Conservation (phyloP, 2,888 invertebrate species). For the Pseudanteris insignis region DNA sequence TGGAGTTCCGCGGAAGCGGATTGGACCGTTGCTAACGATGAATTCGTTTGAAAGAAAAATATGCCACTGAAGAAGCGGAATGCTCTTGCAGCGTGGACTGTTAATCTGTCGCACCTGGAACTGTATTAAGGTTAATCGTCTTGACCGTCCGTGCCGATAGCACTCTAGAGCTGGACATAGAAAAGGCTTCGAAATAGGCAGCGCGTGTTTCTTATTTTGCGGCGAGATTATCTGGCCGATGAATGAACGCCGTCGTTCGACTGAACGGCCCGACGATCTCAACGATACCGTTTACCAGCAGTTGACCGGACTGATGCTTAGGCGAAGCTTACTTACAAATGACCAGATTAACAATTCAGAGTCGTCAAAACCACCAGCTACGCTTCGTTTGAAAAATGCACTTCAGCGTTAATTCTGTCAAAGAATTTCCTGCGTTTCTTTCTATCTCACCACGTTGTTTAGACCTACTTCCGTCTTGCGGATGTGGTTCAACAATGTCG, state of each 20-base stretch:
- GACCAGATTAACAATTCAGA: conserved; percentile 57
- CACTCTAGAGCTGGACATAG: conserved; percentile 40
- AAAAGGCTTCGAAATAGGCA: conserved; percentile 55
- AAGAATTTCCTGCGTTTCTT: conserved; percentile 27
- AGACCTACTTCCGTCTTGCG: conserved; percentile 20
- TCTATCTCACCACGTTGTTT: conserved; percentile 8
- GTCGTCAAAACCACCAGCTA: conserved; percentile 42
- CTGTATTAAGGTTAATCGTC: conserved; percentile 49
- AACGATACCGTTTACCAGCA: conserved; percentile 53
- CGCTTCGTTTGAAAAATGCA: conserved; percentile 28
- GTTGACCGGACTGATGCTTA: conserved; percentile 59
- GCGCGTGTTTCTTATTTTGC: conserved; percentile 57
- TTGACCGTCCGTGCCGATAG: conserved; percentile 49
- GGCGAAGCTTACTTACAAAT: conserved; percentile 58
- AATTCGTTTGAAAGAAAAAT: conserved; percentile 29
- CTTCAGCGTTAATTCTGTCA: conserved; percentile 23
- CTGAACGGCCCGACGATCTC: conserved; percentile 34
- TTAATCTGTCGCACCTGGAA: conserved; percentile 53
- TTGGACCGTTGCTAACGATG: conserved; percentile 1
- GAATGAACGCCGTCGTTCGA: conserved; percentile 34
- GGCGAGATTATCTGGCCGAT: conserved; percentile 50
- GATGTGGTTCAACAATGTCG: conserved; percentile 2
- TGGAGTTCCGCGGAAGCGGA: no score
- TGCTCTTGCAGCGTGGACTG: conserved; percentile 27
- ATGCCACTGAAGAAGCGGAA: conserved; percentile 43